Conservation (phyloP, 2,888 invertebrate genomes). For the Aphodius sticticus region DNA sequence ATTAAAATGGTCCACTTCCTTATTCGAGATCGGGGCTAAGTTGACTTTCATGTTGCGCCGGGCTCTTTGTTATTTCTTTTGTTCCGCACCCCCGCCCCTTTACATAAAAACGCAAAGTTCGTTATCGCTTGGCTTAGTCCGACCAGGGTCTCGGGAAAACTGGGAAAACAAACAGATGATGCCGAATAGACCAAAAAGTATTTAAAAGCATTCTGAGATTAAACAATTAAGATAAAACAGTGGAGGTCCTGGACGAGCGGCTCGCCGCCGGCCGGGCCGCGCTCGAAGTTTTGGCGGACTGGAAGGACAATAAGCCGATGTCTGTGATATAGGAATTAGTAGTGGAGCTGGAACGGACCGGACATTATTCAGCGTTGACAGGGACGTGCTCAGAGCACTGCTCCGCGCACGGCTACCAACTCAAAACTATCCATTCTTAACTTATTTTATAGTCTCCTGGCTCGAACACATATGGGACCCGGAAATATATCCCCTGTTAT, state of each 20-base stretch:
- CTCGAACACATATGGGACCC: constrained; percentile 38
- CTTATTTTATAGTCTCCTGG: constrained; percentile 40
- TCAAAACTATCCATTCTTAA: constrained; percentile 41
- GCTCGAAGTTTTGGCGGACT: constrained; percentile 38
- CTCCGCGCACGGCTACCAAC: constrained; percentile 36
- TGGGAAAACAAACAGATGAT: constrained; percentile 46
- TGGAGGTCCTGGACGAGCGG: constrained; percentile 41
- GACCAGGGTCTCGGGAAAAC: constrained; percentile 5
- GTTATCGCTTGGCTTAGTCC: constrained; percentile 29
- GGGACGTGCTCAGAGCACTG: constrained; percentile 39
- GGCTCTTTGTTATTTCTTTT: constrained; percentile 15
- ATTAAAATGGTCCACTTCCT: constrained; percentile 21
- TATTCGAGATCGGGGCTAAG: constrained; percentile 11
- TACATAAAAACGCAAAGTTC: constrained; percentile 25
- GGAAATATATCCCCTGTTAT: constrained; percentile 37
- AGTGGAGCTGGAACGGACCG: constrained; percentile 10
- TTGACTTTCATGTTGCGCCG: constrained; percentile 14
- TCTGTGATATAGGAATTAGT: constrained; percentile 44
- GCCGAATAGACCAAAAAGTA: constrained; percentile 53
- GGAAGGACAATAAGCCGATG: constrained; percentile 43
- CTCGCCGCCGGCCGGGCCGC: constrained; percentile 39
- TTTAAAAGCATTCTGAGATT: constrained; percentile 58
- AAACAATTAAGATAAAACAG: constrained; percentile 56
- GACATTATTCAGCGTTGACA: constrained; percentile 41
- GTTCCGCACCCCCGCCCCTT: neutral